These are phyloP conservation scores for Eunapius fragilis DNA, from an alignment of 37 sponge, comb jelly and placozoan genomes.

Conservation along the genomic window DNA sequence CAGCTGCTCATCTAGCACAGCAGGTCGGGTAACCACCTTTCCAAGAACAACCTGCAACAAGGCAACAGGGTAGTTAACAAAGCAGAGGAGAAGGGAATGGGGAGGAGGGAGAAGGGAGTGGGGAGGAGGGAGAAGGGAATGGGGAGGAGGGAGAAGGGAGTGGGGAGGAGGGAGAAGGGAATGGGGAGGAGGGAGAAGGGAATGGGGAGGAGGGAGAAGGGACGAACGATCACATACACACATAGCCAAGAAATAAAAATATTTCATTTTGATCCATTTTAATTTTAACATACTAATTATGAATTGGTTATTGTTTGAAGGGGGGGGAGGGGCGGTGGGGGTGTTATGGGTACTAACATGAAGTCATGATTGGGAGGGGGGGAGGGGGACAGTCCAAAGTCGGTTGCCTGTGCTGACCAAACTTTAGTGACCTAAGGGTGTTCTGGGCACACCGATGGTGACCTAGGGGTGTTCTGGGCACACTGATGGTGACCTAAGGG, in stretches of 20 bases:
- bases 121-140: too few relatives aligned
- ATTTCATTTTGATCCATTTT: too few relatives aligned
- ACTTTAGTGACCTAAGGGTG: too few relatives aligned
- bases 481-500: too few relatives aligned
- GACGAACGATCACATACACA: not conserved
- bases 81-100: not conserved
- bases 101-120: not conserved
- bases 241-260: too few relatives aligned
- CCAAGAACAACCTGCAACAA: constrained; percentile 81
- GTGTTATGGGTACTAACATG: not conserved
- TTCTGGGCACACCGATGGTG: too few relatives aligned
- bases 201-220: not conserved
- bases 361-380: too few relatives aligned
- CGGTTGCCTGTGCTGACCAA: too few relatives aligned
- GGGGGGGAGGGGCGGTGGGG: constrained; percentile 6
- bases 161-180: not conserved
- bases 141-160: not conserved
- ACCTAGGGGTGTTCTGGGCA: too few relatives aligned
- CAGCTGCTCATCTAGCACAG: constrained; percentile 71
- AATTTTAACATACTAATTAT: not conserved
- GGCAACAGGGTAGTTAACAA: not conserved
- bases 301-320: not conserved
- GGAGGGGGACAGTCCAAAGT: too few relatives aligned
- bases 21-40: constrained; percentile 53
- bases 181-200: not conserved